phyloP scores from a whole-genome alignment of 2,888 invertebrate species.

The Brachyptera putata region DNA sequence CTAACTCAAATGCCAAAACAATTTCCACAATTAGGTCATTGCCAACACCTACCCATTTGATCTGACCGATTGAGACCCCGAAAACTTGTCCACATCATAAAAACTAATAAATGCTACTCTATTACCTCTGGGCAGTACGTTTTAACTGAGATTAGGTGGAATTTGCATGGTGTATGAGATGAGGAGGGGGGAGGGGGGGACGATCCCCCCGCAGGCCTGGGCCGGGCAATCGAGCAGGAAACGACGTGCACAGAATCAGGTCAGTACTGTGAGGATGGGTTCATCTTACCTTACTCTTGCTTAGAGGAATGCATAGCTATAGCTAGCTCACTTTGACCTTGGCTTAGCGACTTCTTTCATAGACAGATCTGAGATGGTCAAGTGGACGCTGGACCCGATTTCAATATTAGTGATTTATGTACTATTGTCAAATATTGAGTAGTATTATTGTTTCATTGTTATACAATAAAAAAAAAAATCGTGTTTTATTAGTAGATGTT shows the following conservation, averaged over 20 bases:
- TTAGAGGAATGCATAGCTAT: neutral
- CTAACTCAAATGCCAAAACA: neutral
- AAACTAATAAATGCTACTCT: neutral
- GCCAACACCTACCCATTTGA: constrained; percentile 6
- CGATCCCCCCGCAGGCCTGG: neutral
- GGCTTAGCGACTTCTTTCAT: neutral
- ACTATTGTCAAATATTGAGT: too few species aligned
- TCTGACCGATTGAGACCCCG: neutral
- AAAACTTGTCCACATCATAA: constrained; percentile 9
- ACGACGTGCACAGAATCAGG: constrained; percentile 8
- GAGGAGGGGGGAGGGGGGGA: neutral
- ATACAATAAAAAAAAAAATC: too few species aligned
- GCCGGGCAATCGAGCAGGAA: constrained; percentile 14
- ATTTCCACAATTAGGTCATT: constrained; percentile 5
- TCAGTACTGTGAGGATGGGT: constrained; percentile 6
- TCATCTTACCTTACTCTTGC: neutral
- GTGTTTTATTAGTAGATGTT: too few species aligned
- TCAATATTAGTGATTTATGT: too few species aligned
- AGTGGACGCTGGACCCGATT: neutral
- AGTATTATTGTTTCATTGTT: too few species aligned
- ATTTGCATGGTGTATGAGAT: neutral
- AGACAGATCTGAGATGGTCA: constrained; percentile 11
- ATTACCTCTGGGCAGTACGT: neutral
- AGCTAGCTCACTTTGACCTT: neutral
- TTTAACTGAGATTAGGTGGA: neutral